These are phyloP conservation scores for Emmelina monodactyla DNA, from an alignment of 2,888 invertebrate species.

Conservation along the genomic window DNA sequence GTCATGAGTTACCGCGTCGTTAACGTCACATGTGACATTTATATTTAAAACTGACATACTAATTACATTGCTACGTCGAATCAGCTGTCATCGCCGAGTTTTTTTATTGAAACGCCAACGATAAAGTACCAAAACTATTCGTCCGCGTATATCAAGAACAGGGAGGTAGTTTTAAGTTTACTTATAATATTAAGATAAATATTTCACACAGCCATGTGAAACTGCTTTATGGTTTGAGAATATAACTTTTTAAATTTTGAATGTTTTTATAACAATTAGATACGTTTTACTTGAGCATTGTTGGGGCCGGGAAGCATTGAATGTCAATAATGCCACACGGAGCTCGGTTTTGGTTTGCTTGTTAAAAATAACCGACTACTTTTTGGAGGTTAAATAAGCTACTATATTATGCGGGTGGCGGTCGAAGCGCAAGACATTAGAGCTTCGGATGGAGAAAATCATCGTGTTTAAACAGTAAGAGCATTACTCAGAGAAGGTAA, in stretches of 20 bases:
- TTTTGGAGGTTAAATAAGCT: slow-evolving; percentile 37
- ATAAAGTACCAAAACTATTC: not conserved
- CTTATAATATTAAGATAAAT: slow-evolving; percentile 66
- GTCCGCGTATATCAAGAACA: slow-evolving; percentile 12
- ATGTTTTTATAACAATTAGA: slow-evolving; percentile 65
- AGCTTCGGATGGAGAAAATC: no score
- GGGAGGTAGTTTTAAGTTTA: slow-evolving; percentile 42
- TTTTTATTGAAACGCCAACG: no score
- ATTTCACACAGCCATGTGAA: slow-evolving; percentile 63
- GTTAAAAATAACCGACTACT: slow-evolving; percentile 56
- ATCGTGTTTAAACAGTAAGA: no score
- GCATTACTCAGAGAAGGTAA: no score
- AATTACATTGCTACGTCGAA: no score
- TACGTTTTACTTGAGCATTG: slow-evolving; percentile 52
- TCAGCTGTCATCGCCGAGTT: no score
- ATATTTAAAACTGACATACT: no score
- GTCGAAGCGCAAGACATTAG: no score
- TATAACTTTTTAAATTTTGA: slow-evolving; percentile 60
- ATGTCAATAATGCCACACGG: slow-evolving; percentile 33
- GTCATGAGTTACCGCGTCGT: no score
- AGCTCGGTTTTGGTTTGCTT: slow-evolving; percentile 44
- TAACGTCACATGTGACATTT: no score
- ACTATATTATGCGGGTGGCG: slow-evolving; percentile 25
- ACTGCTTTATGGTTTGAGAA: slow-evolving; percentile 62
- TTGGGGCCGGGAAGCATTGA: slow-evolving; percentile 25